Evolutionary conservation across 2,888 invertebrate species (phyloP), one percentile per base, ranked within the genome.

Genomic region (Leptodirus hochenwartii): DNA sequence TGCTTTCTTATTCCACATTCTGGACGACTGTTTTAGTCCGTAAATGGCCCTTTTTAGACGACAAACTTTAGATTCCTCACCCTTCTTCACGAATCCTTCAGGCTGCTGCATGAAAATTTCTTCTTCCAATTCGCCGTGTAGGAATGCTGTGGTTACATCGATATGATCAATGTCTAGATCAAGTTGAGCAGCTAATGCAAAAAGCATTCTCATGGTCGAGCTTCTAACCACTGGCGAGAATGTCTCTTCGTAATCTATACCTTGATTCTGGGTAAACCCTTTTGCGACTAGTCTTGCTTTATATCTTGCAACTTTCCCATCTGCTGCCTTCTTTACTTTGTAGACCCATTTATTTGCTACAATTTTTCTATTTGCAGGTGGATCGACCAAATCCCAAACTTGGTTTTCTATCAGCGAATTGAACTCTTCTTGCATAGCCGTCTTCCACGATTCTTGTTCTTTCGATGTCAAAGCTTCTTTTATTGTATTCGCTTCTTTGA

Each of bases 41-140:
- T 53, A 52, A 12, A 52, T 22, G 24, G 45, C 41, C 29, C 39
- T 40, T 4, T 37, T 34, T 12, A 52, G 35, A 17, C 41, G 40
- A 30, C 49, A 51, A 2, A 47, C 46, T 15, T 17, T 17, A n/a
- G n/a, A n/a, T n/a, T n/a, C n/a, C 8, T 15, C 17, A n/a, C n/a
- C 6, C 20, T 27, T 6, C 4, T 15, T 27, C 4, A 33, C 22
- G 13, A 25, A 13, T n/a, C 40, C 40, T 32, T 29, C 27, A 11
- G 39, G 41, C 8, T 27, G 29, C 29, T 36, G 11, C 38, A 41
- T 37, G 26, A 33, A 40, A 5, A 42, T 33, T 15, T 38, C 35
- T 33, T 42, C 40, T 2, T 32, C 16, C 14, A 42, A 10, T 22
- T 37, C 29, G 20, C 41, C 40, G 28, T 41, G 30, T 6, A 43